phyloP scores from a whole-genome alignment of 2,797 vertebrate species.

The Falco concolor region DNA sequence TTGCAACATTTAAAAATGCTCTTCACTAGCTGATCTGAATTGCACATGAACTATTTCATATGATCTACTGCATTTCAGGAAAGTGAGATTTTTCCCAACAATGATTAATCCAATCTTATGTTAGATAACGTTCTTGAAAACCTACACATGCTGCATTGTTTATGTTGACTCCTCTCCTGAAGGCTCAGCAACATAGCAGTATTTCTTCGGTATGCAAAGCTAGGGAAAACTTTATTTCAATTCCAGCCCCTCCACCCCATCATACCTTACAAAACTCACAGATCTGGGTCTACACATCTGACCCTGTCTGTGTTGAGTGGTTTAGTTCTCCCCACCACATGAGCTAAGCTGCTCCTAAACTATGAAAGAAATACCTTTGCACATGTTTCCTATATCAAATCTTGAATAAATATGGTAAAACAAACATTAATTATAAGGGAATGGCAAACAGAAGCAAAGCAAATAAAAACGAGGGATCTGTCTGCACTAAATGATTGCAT shows the following conservation, averaged over 20 bases:
- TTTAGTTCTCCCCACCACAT: not conserved
- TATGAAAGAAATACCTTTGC: not conserved
- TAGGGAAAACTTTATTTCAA: not conserved
- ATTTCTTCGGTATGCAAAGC: not conserved
- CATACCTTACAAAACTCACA: not conserved
- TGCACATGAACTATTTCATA: not conserved
- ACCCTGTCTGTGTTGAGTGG: not conserved
- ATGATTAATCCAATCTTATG: not conserved
- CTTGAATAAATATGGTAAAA: not conserved
- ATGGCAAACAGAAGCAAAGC: not conserved
- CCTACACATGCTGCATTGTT: not conserved
- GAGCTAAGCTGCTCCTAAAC: not conserved
- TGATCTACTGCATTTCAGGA: not conserved
- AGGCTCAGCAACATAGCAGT: not conserved
- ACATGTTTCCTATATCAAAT: not conserved
- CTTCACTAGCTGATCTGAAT: not conserved
- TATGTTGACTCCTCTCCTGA: not conserved
- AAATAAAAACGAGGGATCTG: not conserved
- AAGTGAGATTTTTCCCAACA: not conserved
- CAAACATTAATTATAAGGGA: slow-evolving; percentile 27
- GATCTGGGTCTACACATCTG: not conserved
- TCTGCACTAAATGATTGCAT: not conserved
- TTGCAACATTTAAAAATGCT: not conserved
- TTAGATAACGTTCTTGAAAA: not conserved
- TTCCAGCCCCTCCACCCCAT: not conserved